Evolutionary conservation across 92 coral and sea anemone genomes (phyloP).

Genomic region (Paragorgia papillata): DNA sequence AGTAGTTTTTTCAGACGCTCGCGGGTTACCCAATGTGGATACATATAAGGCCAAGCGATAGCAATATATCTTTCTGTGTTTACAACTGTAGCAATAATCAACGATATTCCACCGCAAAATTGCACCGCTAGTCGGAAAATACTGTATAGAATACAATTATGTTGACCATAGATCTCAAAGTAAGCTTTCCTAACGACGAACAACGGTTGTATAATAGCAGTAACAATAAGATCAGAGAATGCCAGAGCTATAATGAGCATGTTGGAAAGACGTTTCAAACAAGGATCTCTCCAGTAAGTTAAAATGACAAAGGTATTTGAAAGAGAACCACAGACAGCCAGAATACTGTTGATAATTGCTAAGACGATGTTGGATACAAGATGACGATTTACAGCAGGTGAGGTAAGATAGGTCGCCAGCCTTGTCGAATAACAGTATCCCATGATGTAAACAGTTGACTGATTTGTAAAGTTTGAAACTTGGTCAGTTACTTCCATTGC

Average conservation of each 20-base stretch:
- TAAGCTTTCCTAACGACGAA: conserved; percentile 5
- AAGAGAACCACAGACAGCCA: conserved; percentile 10
- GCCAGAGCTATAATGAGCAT: conserved; percentile 13
- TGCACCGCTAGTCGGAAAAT: conserved; percentile 9
- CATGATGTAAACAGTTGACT: too few relatives aligned
- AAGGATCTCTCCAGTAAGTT: not conserved
- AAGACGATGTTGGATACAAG: not conserved
- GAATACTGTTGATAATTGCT: conserved; percentile 6
- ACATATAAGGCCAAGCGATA: not conserved
- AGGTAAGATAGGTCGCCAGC: too few relatives aligned
- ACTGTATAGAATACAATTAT: conserved; percentile 2
- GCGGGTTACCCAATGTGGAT: not conserved
- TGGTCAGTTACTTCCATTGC: too few relatives aligned
- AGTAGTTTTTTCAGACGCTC: not conserved
- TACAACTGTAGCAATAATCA: not conserved
- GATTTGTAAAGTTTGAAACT: too few relatives aligned
- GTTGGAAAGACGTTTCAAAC: conserved; percentile 28
- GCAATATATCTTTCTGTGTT: conserved; percentile 17
- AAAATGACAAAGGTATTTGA: conserved; percentile 12
- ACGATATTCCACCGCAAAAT: conserved; percentile 10
- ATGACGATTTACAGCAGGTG: too few relatives aligned
- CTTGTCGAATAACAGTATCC: too few relatives aligned
- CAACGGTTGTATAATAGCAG: not conserved
- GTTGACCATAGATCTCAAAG: not conserved
- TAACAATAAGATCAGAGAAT: conserved; percentile 1